Percentiles rank a stretch among this genome's conserved stretches.
Conservation (phyloP, 64 coral and sea anemone genomes). For the Cladopsammia gracilis region DNA sequence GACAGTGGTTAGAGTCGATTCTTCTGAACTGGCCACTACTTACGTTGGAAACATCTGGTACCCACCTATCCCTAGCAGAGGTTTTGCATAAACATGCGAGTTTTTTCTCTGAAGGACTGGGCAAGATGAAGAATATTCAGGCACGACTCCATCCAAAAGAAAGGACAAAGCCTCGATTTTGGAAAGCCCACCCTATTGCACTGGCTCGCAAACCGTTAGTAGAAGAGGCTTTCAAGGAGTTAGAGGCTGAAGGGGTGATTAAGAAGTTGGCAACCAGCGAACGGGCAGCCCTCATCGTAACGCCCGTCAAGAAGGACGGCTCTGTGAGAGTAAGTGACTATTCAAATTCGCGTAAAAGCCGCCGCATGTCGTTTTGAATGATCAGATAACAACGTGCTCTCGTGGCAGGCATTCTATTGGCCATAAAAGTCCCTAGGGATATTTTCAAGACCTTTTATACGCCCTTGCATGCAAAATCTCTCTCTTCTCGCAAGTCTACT, state of each 20-base stretch:
- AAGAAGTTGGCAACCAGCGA: neutral
- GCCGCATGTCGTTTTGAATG: no score
- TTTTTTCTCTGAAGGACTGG: neutral
- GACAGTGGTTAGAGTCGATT: constrained; percentile 39
- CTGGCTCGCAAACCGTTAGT: constrained; percentile 19
- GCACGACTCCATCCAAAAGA: neutral
- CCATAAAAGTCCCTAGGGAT: no score
- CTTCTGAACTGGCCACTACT: constrained; percentile 30
- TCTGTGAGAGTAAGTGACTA: constrained; percentile 1
- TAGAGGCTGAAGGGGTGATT: constrained; percentile 8
- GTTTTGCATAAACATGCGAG: constrained; percentile 4
- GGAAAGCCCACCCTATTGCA: neutral
- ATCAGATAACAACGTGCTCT: no score
- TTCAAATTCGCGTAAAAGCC: no score
- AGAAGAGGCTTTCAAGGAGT: neutral
- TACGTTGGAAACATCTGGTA: neutral
- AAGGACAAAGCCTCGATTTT: neutral
- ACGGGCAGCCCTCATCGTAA: neutral
- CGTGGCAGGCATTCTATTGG: no score
- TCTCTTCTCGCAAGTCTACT: no score
- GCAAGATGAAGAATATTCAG: neutral
- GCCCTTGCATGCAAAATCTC: no score
- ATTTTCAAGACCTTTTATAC: no score
- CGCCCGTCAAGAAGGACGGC: constrained; percentile 18
- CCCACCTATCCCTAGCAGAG: neutral